Base-by-base conservation (phyloP, 1,140 invertebrate genomes). In the Monochamus saltuarius region DNA sequence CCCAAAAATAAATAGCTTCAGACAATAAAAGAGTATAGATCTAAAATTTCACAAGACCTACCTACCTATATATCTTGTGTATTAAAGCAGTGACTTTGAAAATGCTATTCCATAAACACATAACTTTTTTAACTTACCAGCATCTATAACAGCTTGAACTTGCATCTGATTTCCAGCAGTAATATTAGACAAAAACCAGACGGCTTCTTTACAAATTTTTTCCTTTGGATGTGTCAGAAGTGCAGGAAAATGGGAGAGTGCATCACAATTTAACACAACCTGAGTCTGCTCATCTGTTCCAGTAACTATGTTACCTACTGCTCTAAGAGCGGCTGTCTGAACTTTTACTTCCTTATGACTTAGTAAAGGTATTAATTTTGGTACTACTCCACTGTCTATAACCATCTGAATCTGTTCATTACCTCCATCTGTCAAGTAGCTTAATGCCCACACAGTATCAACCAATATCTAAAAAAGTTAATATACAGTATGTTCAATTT, bases 391-490 rank as follows among this genome's bases (percentile, higher is more conserved):
- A 64, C 92, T 95, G 69, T 99, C 96, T 65, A 99, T 97, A 1
- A 99, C 96, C 89, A 98, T 91, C 80, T 98, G 96, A 72, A 99
- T 99, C 80, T 99, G 96, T 63, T 97, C 94, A 77, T 99, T 99
- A 16, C 97, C 97, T 59, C 94, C 94, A 74, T 99, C 97, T 45
- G 97, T 99, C 68, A 99, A 79, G 81, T 99, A 99, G 72, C 97
- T 99, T 61, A 99, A 85, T 22, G 97, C 97, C 98, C 97, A 99
- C 38, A 99, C 94, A 47, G 97, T 98, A 77, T 99, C 97, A 49
- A 99, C 95, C 70, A 99, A 83, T 73, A 99, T 98, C 91, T 95
- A 76, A 61, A 84, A 79, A 69, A 73, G 65, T 62, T 59, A 66
- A 29, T 29, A 29, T 29, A 29, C n/a, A n/a, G n/a, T n/a, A 29